A percentile compares a stretch with the other conserved stretches of the same genome.
These are phyloP conservation scores for Digitonthophagus gazella DNA, from an alignment of 2,888 invertebrate genomes.

Conservation along the genomic window DNA sequence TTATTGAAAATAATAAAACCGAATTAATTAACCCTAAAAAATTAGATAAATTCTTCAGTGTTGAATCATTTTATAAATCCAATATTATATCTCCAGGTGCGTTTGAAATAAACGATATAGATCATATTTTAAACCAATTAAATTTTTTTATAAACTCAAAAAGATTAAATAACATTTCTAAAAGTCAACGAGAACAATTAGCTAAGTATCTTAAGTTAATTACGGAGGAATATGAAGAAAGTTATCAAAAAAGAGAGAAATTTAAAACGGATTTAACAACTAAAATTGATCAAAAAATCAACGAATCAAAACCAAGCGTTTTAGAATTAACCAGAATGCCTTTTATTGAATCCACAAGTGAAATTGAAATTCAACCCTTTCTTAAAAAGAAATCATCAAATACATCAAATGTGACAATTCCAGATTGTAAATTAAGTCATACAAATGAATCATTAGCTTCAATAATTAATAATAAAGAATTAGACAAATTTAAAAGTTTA, in stretches of 20 bases:
- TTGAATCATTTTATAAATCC: neutral
- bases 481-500: neutral
- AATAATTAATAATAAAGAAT: too few species aligned
- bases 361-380: neutral
- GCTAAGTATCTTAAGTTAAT: slow-evolving; percentile 19
- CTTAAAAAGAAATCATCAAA: neutral
- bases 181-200: slow-evolving; percentile 19
- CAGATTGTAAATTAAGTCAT: neutral
- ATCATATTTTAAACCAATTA: slow-evolving; percentile 26
- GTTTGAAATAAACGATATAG: slow-evolving; percentile 18
- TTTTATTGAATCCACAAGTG: slow-evolving; percentile 1
- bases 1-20: too few species aligned
- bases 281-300: neutral
- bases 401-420: neutral
- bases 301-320: neutral
- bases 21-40: too few species aligned
- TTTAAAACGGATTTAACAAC: neutral
- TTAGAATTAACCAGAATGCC: neutral
- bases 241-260: neutral
- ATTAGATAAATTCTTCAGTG: slow-evolving; percentile 6
- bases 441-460: too few species aligned
- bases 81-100: neutral
- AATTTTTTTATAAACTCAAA: slow-evolving; percentile 22
- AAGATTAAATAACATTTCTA: slow-evolving; percentile 12
- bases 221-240: slow-evolving; percentile 11